These are phyloP conservation scores for Siderastrea siderea DNA, from an alignment of 92 coral and sea anemone species.

Conservation along the genomic window DNA sequence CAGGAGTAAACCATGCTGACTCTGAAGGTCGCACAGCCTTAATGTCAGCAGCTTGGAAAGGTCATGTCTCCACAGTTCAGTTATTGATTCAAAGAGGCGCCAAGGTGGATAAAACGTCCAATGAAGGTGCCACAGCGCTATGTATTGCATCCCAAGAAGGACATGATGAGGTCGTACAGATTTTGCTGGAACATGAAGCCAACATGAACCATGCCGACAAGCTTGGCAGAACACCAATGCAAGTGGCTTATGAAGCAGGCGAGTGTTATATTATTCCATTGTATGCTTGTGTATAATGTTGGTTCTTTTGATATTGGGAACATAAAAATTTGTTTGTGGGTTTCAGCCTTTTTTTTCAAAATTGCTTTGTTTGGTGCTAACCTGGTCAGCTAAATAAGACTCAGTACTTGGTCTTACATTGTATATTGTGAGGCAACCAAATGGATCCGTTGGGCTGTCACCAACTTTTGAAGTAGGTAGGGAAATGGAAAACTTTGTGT, in stretches of 20 bases:
- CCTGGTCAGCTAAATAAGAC: no score
- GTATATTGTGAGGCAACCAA: no score
- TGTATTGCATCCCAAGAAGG: conserved; percentile 98
- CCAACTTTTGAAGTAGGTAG: no score
- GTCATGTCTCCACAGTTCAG: conserved; percentile 88
- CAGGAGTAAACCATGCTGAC: conserved; percentile 85
- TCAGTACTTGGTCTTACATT: no score
- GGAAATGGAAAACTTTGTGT: no score
- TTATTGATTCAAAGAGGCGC: conserved; percentile 92
- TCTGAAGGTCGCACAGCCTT: conserved; percentile 91
- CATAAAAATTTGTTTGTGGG: no score
- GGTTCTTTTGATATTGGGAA: no score
- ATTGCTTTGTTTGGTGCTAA: no score
- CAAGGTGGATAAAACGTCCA: conserved; percentile 85
- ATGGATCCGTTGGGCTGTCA: no score
- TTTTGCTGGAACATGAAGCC: conserved; percentile 90
- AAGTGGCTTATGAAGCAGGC: conserved; percentile 99
- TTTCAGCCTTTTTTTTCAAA: no score
- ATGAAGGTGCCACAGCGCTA: conserved; percentile 93
- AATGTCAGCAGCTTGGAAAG: conserved; percentile 99
- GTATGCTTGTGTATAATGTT: no score
- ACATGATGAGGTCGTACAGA: conserved; percentile 97
- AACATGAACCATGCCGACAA: conserved; percentile 90
- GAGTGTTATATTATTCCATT: not conserved
- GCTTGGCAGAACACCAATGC: conserved; percentile 97